Conservation (phyloP, 2,113 vertebrate species). For the Hypocryptadius cinnamomeus region DNA sequence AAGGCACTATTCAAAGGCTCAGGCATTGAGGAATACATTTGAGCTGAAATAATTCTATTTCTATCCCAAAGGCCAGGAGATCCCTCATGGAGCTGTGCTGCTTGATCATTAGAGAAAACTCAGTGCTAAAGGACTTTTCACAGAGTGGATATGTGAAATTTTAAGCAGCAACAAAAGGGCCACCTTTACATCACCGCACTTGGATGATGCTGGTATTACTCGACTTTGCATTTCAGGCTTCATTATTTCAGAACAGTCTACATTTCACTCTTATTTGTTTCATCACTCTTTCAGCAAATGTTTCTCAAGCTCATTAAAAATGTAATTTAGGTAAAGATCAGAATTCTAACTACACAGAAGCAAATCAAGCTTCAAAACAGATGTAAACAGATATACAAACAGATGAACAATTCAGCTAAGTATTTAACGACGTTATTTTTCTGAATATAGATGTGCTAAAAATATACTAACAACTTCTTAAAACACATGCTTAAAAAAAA, state of each 20-base stretch:
- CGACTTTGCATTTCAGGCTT: background rate
- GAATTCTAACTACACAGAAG: background rate
- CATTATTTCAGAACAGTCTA: background rate
- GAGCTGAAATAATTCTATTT: background rate
- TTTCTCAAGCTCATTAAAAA: background rate
- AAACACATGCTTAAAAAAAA: background rate
- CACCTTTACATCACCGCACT: background rate
- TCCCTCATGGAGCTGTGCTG: background rate
- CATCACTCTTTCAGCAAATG: background rate
- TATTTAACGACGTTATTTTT: background rate
- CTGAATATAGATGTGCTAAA: background rate
- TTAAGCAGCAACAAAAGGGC: background rate
- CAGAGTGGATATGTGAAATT: too few species aligned
- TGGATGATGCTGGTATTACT: background rate
- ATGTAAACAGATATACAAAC: background rate
- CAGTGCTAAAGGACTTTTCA: background rate
- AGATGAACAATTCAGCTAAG: background rate
- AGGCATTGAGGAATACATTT: background rate
- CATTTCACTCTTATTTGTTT: background rate
- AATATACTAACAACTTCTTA: background rate
- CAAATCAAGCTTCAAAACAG: background rate
- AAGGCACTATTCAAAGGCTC: background rate
- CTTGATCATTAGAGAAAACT: background rate
- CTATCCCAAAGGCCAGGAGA: background rate
- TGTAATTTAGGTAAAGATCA: background rate